Evolutionary conservation across 1,140 invertebrate genomes (phyloP), one percentile per base, ranked within the genome.

Genomic region (Samia ricini): DNA sequence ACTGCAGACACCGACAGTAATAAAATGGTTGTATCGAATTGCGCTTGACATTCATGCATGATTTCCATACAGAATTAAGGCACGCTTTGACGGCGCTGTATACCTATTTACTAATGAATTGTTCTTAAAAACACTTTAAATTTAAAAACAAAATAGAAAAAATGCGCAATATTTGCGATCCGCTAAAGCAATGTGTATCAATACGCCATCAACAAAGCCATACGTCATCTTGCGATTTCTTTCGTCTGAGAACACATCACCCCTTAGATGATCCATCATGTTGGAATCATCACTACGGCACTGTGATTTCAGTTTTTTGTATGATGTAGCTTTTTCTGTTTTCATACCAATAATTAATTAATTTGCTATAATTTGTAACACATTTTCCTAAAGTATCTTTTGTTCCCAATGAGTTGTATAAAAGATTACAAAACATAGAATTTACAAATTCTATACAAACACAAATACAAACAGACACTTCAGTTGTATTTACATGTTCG

Each of bases 161-260:
- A 20, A 20, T 51, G 8, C 8, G 2, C 2, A 19, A 6, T 2
- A 51, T 10, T 52, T 0, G 21, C 19, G 51, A 23, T 52, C 6
- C 19, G 1, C 10, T 10, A 10, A 4, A n/a, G 0, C 51, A 2
- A 20, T 52, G 51, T 52, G 20, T 52, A 21, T 21, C 51, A 6
- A 10, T 52, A 19, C 33, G 12, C 33, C 51, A 52, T 52, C 51
- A 52, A 23, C 20, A 23, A 52, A 52, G 51, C 51, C 51, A 52
- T 52, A 52, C 51, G 51, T 52, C 51, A 52, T 52, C 21, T 52
- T 52, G 22, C 51, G 51, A 52, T 52, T 52, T 52, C 51, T 52
- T 52, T 52, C 22, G 22, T 52, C 10, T 23, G 20, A 22, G 8
- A 52, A 21, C 51, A 23, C 51, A 52, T 21, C 51, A 20, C 33